Percentiles rank a stretch among this genome's conserved stretches.
These are phyloP conservation scores for Pocillopora damicornis DNA, from an alignment of 64 coral and sea anemone genomes.

Conservation along the genomic window DNA sequence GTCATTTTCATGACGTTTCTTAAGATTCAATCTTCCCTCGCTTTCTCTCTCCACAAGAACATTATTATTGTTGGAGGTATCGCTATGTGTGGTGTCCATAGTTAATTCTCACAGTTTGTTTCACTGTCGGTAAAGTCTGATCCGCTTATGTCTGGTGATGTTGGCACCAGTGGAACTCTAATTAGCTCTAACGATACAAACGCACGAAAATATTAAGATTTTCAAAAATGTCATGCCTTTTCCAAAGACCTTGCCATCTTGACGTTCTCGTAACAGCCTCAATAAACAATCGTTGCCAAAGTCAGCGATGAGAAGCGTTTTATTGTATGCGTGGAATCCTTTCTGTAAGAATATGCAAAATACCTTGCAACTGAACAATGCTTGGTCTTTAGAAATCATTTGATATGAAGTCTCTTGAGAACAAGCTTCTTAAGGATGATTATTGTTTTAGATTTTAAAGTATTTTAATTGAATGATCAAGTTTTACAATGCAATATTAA, in stretches of 20 bases:
- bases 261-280: background rate
- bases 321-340: conserved; percentile 10
- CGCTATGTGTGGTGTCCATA: background rate
- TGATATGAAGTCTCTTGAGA: background rate
- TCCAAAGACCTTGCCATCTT: background rate
- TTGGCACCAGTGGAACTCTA: background rate
- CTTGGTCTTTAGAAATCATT: background rate
- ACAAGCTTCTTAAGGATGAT: background rate
- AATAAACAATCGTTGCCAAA: background rate
- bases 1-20: background rate
- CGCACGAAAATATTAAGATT: background rate
- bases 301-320: background rate
- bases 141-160: background rate
- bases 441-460: background rate
- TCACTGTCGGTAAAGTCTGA: background rate
- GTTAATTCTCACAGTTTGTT: background rate
- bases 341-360: conserved; percentile 5
- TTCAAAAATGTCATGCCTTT: background rate
- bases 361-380: background rate
- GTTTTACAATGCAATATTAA: conserved; percentile 4
- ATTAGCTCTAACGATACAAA: background rate
- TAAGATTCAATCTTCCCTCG: background rate
- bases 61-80: background rate
- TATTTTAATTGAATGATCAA: background rate
- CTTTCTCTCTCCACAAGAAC: background rate